These are phyloP conservation scores for Geococcyx californianus DNA, from an alignment of 2,113 vertebrate species.

Conservation along the genomic window DNA sequence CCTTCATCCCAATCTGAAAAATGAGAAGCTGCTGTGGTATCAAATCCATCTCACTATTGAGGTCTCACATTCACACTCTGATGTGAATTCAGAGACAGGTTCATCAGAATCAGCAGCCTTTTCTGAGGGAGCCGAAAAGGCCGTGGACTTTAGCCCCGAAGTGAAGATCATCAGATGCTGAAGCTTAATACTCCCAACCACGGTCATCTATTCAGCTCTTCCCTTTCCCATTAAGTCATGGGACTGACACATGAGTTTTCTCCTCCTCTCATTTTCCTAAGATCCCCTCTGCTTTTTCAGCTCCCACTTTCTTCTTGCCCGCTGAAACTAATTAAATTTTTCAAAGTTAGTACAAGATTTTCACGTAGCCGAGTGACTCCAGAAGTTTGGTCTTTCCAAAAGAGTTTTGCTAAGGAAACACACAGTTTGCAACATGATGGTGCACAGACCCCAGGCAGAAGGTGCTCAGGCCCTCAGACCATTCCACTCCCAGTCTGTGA, in stretches of 20 bases:
- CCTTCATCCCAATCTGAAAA: background rate
- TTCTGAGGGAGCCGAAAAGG: background rate
- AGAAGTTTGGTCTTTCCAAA: background rate
- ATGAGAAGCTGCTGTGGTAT: background rate
- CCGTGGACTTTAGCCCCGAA: background rate
- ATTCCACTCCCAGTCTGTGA: background rate
- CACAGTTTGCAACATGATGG: fast-evolving
- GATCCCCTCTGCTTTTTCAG: background rate
- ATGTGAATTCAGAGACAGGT: background rate
- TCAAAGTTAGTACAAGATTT: background rate
- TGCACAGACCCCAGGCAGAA: background rate
- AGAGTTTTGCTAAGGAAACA: background rate
- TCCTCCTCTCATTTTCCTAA: background rate
- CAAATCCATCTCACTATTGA: background rate
- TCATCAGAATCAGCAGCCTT: background rate
- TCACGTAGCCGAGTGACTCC: fast-evolving
- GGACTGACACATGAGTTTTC: background rate
- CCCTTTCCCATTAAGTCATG: background rate
- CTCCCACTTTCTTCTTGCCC: background rate
- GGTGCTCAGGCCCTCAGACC: background rate
- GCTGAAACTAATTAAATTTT: background rate
- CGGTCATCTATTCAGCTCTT: background rate
- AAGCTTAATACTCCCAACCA: background rate
- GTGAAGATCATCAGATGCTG: background rate
- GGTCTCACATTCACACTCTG: background rate